These are phyloP conservation scores for Capreolus pygargus DNA, from an alignment of 2,113 vertebrate genomes.

Conservation along the genomic window DNA sequence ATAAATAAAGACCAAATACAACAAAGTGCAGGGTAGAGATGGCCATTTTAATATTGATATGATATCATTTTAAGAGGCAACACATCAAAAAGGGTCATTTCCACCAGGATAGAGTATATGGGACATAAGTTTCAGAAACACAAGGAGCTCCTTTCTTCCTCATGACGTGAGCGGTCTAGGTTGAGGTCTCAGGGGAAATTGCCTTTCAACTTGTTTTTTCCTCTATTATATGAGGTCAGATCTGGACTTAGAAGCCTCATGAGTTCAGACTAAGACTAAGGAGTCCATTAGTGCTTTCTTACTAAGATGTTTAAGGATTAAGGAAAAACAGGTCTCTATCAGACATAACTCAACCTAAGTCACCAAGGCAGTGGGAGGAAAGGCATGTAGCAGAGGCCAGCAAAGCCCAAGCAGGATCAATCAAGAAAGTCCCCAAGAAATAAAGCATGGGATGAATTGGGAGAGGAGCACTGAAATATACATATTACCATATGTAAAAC, in stretches of 20 bases:
- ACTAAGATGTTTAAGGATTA: not conserved
- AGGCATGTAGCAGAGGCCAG: not conserved
- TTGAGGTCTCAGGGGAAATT: not conserved
- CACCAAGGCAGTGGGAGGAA: not conserved
- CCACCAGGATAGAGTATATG: not conserved
- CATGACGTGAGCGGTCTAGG: not conserved
- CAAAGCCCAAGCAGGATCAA: not conserved
- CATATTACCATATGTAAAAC: not conserved
- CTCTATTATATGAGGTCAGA: not conserved
- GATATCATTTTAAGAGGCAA: not conserved
- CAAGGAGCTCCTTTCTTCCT: not conserved
- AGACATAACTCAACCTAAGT: not conserved
- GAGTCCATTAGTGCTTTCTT: not conserved
- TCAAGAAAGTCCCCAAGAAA: not conserved
- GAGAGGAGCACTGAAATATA: not conserved
- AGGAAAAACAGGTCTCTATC: not conserved
- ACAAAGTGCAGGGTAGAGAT: not conserved
- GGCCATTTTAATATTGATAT: constrained; percentile 22
- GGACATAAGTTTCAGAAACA: not conserved
- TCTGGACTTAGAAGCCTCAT: not conserved
- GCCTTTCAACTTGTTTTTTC: not conserved
- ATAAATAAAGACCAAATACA: not conserved
- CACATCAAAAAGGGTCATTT: not conserved
- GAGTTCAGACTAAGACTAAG: not conserved
- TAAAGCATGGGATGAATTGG: not conserved